Evolutionary conservation across 2,888 invertebrate genomes (phyloP).

Genomic region (Melinaea menophilus): DNA sequence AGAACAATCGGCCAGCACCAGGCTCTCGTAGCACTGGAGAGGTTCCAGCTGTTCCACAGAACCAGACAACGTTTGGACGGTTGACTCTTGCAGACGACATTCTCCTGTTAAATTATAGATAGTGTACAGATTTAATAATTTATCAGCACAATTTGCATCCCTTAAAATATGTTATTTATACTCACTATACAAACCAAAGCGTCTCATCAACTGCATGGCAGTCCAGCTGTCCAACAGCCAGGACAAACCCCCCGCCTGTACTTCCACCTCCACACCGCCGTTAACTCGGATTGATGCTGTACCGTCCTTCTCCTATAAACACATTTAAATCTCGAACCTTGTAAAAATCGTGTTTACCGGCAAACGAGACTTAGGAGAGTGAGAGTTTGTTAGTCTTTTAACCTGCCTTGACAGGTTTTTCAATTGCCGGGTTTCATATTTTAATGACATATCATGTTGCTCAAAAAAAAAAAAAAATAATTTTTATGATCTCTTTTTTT

Average conservation of each 20-base stretch:
- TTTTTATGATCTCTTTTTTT: too few species aligned
- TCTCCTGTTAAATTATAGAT: constrained; percentile 42
- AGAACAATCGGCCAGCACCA: constrained; percentile 48
- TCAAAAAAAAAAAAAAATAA: too few species aligned
- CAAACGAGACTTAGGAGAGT: too few species aligned
- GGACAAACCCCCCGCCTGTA: constrained; percentile 56
- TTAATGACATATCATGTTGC: too few species aligned
- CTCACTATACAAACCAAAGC: constrained; percentile 62
- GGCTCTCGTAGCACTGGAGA: constrained; percentile 34
- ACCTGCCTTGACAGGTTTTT: too few species aligned
- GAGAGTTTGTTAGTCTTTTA: too few species aligned
- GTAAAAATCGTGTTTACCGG: too few species aligned
- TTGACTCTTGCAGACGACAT: constrained; percentile 43
- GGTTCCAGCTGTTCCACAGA: constrained; percentile 34
- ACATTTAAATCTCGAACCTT: neutral
- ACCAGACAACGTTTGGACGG: constrained; percentile 43
- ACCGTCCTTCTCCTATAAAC: constrained; percentile 53
- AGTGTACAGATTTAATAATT: neutral
- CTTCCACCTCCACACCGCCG: constrained; percentile 47
- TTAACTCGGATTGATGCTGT: constrained; percentile 50
- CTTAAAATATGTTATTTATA: constrained; percentile 9
- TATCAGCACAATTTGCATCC: too few species aligned
- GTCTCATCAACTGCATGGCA: constrained; percentile 58
- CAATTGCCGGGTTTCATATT: too few species aligned
- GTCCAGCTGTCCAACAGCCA: constrained; percentile 65